Base-by-base conservation (phyloP, 2,888 invertebrate genomes). In the Tiliacea citrago region DNA sequence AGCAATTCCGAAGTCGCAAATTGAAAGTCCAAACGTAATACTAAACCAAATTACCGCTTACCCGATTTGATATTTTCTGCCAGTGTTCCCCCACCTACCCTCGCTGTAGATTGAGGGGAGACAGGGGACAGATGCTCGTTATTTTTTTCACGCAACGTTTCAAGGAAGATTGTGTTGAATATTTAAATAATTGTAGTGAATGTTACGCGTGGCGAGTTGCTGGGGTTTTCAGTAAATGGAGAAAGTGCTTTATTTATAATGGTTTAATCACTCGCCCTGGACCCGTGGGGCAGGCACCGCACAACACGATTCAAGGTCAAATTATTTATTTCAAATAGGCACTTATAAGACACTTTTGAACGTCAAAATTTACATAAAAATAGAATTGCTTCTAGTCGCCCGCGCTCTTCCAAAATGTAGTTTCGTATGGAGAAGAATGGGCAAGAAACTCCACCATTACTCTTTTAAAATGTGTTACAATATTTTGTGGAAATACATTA, bases 81-180 rank as follows among this genome's bases (percentile, higher is more conserved):
- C 80, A 70, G 58, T 58, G 57, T 47, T 47, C 53, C 78, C 77
- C 66, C 82, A 42, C 79, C 78, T 62, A 65, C 84, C 83, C 77
- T 61, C 62, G 39, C 47, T 60, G 70, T 74, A 81, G 87, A 83
- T 75, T 79, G 83, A 83, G 76, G 86, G 88, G 85, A 67, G 83
- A 67, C 78, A 55, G 86, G 82, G 88, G 85, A 88, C 87, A 88
- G 87, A 88, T 88, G 85, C 77, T 86, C 75, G 79, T 82, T 85
- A 86, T 86, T 85, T 85, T 75, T 85, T 86, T 83, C 77, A 87
- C 88, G 85, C 80, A 76, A 84, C 87, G n/a, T 82, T 84, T 77
- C 24, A 82, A 78, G 68, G 78, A 66, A 82, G 78, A 88, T 75
- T 83, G 83, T 69, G 80, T 80, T 85, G 82, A 83, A 86, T 84